Evolutionary conservation across 2,113 vertebrate species (phyloP).

Genomic region (Silurus asotus): DNA sequence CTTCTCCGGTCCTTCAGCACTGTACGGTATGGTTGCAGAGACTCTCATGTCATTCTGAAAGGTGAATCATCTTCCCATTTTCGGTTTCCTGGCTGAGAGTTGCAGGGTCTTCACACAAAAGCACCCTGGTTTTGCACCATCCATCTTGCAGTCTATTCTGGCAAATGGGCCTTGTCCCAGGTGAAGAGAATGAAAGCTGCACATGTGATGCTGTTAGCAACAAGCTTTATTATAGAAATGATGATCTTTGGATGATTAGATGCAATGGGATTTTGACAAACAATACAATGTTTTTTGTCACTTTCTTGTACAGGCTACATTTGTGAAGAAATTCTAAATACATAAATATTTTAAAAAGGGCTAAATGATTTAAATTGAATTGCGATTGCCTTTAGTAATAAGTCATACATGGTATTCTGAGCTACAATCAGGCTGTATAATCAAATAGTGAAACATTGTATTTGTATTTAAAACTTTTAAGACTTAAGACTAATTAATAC

Average conservation of each 20-base stretch:
- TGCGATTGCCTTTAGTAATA: background rate
- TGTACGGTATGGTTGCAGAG: background rate
- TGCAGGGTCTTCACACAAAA: background rate
- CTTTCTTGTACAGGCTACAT: background rate
- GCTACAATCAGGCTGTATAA: background rate
- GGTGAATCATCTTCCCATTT: conserved; percentile 12
- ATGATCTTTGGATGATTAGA: background rate
- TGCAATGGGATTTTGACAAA: background rate
- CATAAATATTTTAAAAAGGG: background rate
- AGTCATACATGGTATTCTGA: background rate
- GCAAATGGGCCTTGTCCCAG: background rate
- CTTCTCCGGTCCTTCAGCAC: background rate
- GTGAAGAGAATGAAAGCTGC: background rate
- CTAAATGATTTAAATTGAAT: background rate
- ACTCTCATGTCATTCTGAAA: background rate
- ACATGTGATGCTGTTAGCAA: background rate
- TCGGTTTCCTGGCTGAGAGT: background rate
- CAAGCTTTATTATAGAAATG: background rate
- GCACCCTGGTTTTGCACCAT: conserved; percentile 2
- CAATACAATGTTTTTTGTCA: background rate
- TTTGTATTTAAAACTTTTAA: background rate
- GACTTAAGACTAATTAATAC: background rate
- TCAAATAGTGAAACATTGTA: background rate
- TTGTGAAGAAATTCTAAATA: background rate
- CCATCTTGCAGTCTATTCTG: conserved; percentile 3